phyloP scores from a whole-genome alignment of 2,797 vertebrate species.

The Sternarchorhynchus goeldii region DNA sequence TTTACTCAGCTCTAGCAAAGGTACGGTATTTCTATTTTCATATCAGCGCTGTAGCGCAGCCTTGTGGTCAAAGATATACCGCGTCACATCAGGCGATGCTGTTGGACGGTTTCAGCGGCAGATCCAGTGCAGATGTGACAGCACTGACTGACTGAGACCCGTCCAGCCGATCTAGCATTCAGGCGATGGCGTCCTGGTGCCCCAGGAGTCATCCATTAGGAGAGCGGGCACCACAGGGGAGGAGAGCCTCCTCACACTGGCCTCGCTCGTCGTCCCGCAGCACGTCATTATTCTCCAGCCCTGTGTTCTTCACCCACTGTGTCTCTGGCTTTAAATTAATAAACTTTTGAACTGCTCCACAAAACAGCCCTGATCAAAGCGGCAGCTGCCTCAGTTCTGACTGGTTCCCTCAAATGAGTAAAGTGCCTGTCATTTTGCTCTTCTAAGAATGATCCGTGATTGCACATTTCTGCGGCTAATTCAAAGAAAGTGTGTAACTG shows the following conservation, averaged over 20 bases:
- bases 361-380: not conserved
- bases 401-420: not conserved
- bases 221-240: constrained; percentile 23
- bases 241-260: constrained; percentile 37
- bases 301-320: not conserved
- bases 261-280: constrained; percentile 11
- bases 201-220: constrained; percentile 37
- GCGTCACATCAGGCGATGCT: not conserved
- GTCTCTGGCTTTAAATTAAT: not conserved
- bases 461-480: not conserved
- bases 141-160: not conserved
- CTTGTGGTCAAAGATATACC: not conserved
- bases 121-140: not conserved
- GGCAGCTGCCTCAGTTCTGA: not conserved
- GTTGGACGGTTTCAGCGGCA: not conserved
- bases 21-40: not conserved
- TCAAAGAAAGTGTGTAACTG: no score
- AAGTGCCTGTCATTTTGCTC: not conserved
- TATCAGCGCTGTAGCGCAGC: not conserved
- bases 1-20: not conserved
- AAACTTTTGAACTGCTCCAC: not conserved
- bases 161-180: constrained; percentile 36
- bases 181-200: constrained; percentile 6
- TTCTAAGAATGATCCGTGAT: not conserved
- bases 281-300: constrained; percentile 39